phyloP scores from a whole-genome alignment of 2,113 vertebrate species.

The Rhynchomys soricoides region DNA sequence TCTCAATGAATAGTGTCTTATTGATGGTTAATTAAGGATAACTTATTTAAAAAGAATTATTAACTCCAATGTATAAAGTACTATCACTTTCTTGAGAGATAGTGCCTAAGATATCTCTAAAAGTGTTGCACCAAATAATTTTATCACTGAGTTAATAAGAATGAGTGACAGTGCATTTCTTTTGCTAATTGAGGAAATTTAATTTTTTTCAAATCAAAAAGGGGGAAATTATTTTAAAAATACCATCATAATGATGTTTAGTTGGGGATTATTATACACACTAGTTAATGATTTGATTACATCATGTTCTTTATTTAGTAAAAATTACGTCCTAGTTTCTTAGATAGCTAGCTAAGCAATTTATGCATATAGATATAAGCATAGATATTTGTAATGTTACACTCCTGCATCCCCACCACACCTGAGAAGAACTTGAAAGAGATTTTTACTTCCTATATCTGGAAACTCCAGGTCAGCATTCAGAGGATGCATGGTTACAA shows the following conservation, averaged over 20 bases:
- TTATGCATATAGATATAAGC: neutral
- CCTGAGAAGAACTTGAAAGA: neutral
- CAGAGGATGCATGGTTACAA: accelerated
- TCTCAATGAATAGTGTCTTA: neutral
- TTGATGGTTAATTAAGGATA: neutral
- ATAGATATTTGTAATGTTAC: neutral
- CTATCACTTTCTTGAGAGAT: neutral
- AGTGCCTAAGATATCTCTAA: neutral
- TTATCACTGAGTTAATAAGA: neutral
- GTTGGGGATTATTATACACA: neutral
- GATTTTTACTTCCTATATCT: neutral
- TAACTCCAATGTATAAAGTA: neutral
- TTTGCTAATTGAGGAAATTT: neutral
- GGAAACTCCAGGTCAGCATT: neutral
- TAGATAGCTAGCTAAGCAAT: neutral
- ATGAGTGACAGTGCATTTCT: neutral
- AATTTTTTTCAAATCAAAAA: neutral
- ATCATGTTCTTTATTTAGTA: neutral
- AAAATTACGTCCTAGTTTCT: neutral
- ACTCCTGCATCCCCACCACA: neutral
- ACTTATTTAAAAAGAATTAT: neutral
- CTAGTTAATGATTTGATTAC: neutral
- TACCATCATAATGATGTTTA: neutral
- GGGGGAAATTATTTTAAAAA: neutral
- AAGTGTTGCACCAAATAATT: neutral